A percentile compares a stretch with the other conserved stretches of the same genome.
These are phyloP conservation scores for Nerophis ophidion DNA, from an alignment of 2,113 vertebrate species.

Conservation along the genomic window DNA sequence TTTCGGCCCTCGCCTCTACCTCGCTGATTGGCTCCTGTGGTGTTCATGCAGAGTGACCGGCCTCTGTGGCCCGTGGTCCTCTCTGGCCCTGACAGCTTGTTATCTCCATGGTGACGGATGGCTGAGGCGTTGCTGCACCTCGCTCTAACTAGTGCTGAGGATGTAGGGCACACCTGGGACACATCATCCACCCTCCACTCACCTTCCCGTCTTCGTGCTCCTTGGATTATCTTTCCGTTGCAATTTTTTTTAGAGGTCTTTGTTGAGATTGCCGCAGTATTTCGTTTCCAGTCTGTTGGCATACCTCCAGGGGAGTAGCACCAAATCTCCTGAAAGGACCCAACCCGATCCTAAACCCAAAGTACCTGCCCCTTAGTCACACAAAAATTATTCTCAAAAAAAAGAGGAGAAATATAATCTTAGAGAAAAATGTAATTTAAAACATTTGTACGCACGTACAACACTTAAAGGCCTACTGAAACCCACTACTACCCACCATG, in stretches of 20 bases:
- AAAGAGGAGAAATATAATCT: too few species aligned
- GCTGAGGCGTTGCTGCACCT: slow-evolving; percentile 46
- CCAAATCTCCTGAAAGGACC: too few species aligned
- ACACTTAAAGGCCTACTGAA: too few species aligned
- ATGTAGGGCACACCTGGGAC: slow-evolving; percentile 59
- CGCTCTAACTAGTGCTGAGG: slow-evolving; percentile 56
- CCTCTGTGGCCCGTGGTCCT: slow-evolving; percentile 60
- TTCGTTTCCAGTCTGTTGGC: too few species aligned
- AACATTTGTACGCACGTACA: too few species aligned
- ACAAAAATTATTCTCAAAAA: too few species aligned
- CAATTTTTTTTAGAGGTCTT: slow-evolving; percentile 12
- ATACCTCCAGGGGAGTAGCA: too few species aligned
- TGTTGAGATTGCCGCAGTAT: background rate
- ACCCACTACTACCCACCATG: too few species aligned
- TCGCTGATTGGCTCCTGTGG: slow-evolving; percentile 56
- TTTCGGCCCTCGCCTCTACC: slow-evolving; percentile 13
- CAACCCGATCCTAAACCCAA: too few species aligned
- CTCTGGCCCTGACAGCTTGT: slow-evolving; percentile 64
- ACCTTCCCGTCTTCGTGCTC: slow-evolving; percentile 14
- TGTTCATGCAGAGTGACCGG: slow-evolving; percentile 50
- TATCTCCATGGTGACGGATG: slow-evolving; percentile 69
- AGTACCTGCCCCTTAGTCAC: too few species aligned
- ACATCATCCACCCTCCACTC: slow-evolving; percentile 38
- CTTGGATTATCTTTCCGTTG: slow-evolving; percentile 2
- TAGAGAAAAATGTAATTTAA: too few species aligned